Evolutionary conservation across 2,113 vertebrate species (phyloP), one percentile per base, ranked within the genome.

Genomic region (Brachyistius frenatus): DNA sequence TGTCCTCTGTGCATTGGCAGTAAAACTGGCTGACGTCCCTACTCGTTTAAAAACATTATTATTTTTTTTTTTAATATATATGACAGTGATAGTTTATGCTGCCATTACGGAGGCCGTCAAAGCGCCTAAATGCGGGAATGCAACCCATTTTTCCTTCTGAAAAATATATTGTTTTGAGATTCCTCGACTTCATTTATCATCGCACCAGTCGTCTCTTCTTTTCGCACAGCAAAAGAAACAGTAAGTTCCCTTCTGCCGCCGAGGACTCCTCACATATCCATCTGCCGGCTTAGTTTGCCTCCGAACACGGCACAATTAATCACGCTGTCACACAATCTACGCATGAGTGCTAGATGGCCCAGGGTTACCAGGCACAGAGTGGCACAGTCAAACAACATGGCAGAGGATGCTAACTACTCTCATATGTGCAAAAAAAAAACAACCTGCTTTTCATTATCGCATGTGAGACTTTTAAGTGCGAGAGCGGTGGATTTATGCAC

Each of bases 131-230:
- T 6, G 39, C 73, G 65, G 79, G 76, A 89, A 91, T 83, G 76
- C 65, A 62, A 54, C 8, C 56, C 68, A 64, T 89, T 88, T 89
- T 66, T 84, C 47, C 77, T 76, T 32, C 80, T 78, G 67, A 77
- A 66, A 83, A 81, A 87, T 77, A 76, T 60, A 74, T 69, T 88
- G 60, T 81, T 84, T 74, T 44, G 54, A 84, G 55, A 66, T 82
- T 80, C 81, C 69, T 63, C 5, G 73, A 81, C 78, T 89, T 85
- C 91, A 93, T 93, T 92, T 76, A 90, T 94, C 93, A 91, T 68
- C 4, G 46, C 33, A 58, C 31, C 73, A 41, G 78, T 79, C 56
- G 52, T 57, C 61, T 82, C 49, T 71, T 23, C 23, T 23, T 23
- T 86, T 90, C 76, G 84, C 79, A 36, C 49, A 3, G 31, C 67